Conservation (phyloP, 2,888 invertebrate genomes). For the Caradrina kadenii region DNA sequence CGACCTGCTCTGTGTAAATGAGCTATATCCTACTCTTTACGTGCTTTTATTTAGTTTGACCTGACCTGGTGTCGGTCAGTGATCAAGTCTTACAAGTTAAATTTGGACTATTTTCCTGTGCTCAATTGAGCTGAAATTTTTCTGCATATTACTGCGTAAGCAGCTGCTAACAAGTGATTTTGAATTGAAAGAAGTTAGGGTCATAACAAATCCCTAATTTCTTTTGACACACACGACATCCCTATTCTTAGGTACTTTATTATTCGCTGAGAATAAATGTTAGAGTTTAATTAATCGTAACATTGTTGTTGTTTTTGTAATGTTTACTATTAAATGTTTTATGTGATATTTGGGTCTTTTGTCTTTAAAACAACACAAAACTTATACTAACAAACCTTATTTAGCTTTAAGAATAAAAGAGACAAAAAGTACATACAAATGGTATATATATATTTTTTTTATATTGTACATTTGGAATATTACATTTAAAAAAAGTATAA, state of each 20-base stretch:
- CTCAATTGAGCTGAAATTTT: neutral
- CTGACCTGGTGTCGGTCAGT: too few species aligned
- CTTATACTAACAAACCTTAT: neutral
- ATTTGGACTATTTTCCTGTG: too few species aligned
- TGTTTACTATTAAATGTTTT: constrained; percentile 69
- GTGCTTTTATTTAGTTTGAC: too few species aligned
- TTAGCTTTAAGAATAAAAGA: neutral
- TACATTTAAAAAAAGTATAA: constrained; percentile 22
- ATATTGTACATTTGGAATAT: constrained; percentile 5
- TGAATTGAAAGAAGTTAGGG: constrained; percentile 10
- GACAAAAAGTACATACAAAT: neutral
- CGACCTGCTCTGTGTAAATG: neutral
- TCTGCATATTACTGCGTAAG: neutral
- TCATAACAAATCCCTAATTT: constrained; percentile 12
- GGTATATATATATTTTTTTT: constrained; percentile 20
- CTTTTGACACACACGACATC: constrained; percentile 34
- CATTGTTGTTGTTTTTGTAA: constrained; percentile 67
- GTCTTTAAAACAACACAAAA: constrained; percentile 7
- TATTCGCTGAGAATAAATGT: constrained; percentile 51
- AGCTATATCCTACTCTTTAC: neutral
- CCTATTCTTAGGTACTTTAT: constrained; percentile 33
- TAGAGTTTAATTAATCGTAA: constrained; percentile 57
- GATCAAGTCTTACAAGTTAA: too few species aligned
- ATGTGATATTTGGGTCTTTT: constrained; percentile 57
- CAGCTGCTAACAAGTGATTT: constrained; percentile 22